These are phyloP conservation scores for Neogale vison DNA, from an alignment of 2,113 vertebrate species.

Conservation along the genomic window DNA sequence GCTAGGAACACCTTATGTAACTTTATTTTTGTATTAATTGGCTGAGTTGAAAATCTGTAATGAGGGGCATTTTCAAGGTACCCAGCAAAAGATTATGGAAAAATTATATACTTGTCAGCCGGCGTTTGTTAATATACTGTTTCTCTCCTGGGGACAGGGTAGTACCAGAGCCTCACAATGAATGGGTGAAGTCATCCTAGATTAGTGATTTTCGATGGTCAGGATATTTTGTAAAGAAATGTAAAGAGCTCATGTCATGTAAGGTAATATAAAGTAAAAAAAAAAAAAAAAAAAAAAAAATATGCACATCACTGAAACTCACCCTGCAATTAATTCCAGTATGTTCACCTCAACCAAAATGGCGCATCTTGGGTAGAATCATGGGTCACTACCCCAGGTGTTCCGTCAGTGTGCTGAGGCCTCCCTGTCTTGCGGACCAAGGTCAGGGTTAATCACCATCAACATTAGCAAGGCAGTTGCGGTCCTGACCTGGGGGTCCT, in stretches of 20 bases:
- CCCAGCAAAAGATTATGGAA: neutral
- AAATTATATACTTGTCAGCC: fast-evolving
- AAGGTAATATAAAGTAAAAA: neutral
- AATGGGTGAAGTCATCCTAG: neutral
- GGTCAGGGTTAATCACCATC: neutral
- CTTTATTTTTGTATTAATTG: neutral
- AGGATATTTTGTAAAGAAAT: neutral
- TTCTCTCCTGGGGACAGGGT: neutral
- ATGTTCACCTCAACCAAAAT: neutral
- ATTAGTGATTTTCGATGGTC: fast-evolving
- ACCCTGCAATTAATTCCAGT: neutral
- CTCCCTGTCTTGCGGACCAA: neutral
- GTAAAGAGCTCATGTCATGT: neutral
- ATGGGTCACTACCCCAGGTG: fast-evolving
- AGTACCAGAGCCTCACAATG: neutral
- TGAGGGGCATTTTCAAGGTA: neutral
- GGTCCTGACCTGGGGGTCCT: too few species aligned
- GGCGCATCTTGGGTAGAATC: too few species aligned
- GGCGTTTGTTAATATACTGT: neutral
- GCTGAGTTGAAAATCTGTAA: neutral
- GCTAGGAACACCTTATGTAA: neutral
- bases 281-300: too few species aligned
- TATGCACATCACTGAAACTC: neutral
- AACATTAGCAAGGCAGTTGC: fast-evolving
- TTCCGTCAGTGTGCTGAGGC: fast-evolving